A percentile compares a stretch with the other conserved stretches of the same genome.
Evolutionary conservation across 1,140 invertebrate genomes (phyloP).

Genomic region (Drosophila grimshawi): DNA sequence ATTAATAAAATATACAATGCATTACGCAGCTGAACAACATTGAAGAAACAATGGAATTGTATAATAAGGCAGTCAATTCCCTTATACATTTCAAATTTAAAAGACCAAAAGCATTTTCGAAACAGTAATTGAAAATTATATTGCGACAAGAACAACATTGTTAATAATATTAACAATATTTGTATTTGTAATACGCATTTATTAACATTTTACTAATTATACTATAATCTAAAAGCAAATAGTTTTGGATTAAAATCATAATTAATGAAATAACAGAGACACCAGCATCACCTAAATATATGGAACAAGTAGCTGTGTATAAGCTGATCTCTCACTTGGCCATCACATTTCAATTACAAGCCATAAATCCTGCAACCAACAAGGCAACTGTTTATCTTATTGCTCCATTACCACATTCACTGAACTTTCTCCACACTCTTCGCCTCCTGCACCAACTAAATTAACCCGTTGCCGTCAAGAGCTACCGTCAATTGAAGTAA

Average conservation of each 20-base stretch:
- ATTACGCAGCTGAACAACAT: slow-evolving; percentile 19
- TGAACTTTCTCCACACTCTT: slow-evolving; percentile 8
- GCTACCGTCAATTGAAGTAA: slow-evolving; percentile 47
- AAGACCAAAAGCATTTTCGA: too few relatives aligned
- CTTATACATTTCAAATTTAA: neutral
- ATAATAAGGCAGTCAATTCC: neutral
- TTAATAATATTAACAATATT: too few relatives aligned
- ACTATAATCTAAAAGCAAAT: too few relatives aligned
- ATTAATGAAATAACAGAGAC: slow-evolving; percentile 11
- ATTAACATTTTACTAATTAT: neutral
- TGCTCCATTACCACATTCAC: slow-evolving; percentile 29
- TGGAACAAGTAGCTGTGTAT: slow-evolving; percentile 1
- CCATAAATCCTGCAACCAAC: slow-evolving; percentile 41
- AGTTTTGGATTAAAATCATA: neutral
- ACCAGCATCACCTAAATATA: neutral
- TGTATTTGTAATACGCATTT: neutral
- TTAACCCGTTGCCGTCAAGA: slow-evolving; percentile 27
- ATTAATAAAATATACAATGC: slow-evolving; percentile 26
- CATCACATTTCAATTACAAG: slow-evolving; percentile 35
- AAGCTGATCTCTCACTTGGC: slow-evolving; percentile 25
- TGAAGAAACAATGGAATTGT: slow-evolving; percentile 10
- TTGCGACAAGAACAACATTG: too few relatives aligned
- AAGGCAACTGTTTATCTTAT: slow-evolving; percentile 46
- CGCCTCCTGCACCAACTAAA: slow-evolving; percentile 20
- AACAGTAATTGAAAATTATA: too few relatives aligned